These are phyloP conservation scores for Ivindomyrus marchei DNA, from an alignment of 2,113 vertebrate genomes.

Conservation along the genomic window DNA sequence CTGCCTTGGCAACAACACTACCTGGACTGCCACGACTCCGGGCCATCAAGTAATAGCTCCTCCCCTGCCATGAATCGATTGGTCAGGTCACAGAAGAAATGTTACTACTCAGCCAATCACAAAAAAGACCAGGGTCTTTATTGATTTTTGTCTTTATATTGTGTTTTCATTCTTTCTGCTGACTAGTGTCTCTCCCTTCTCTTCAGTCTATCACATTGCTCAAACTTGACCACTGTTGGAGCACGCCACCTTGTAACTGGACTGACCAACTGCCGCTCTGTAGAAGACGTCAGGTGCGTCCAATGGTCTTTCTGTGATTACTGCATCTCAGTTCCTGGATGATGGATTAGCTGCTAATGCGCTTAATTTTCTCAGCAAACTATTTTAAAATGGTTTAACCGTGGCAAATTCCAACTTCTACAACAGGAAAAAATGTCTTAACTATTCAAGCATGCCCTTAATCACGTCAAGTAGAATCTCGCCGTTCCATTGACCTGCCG, in stretches of 20 bases:
- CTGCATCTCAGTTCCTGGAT: background rate
- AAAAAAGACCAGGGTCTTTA: background rate
- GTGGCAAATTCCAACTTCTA: background rate
- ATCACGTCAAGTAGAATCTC: background rate
- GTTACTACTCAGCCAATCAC: background rate
- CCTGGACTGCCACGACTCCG: conserved; percentile 43
- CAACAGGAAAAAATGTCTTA: background rate
- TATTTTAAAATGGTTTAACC: background rate
- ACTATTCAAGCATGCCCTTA: background rate
- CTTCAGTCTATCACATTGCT: conserved; percentile 50
- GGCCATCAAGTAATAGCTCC: conserved; percentile 56
- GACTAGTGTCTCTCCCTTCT: conserved; percentile 1
- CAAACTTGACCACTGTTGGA: conserved; percentile 31
- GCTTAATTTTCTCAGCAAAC: background rate
- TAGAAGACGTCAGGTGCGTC: conserved; percentile 53
- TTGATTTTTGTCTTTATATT: background rate
- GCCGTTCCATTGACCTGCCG: background rate
- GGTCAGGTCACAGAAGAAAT: background rate
- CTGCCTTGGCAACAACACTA: conserved; percentile 38
- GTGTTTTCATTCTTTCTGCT: background rate
- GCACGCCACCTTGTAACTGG: conserved; percentile 38
- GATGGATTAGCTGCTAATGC: background rate
- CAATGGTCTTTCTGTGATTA: background rate
- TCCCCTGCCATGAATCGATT: background rate
- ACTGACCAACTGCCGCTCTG: conserved; percentile 33